Percentiles rank a stretch among this genome's conserved stretches.
These are phyloP conservation scores for Thaumatotibia leucotreta DNA, from an alignment of 1,140 invertebrate species.

Conservation along the genomic window DNA sequence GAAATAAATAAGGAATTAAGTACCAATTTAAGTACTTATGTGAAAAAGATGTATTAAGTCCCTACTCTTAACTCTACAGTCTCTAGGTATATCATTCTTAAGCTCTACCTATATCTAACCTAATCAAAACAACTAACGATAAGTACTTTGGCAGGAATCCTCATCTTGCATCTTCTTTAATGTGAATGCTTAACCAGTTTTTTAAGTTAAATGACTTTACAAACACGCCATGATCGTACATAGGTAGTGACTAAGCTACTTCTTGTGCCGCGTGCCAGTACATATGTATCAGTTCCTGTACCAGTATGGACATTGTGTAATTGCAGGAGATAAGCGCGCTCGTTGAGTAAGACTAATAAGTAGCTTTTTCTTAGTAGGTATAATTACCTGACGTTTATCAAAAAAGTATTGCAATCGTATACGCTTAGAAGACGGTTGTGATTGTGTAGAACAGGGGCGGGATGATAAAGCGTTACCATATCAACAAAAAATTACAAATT, in stretches of 20 bases:
- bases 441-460: too few relatives aligned
- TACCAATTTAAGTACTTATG: too few relatives aligned
- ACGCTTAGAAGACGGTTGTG: background rate
- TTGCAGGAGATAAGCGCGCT: background rate
- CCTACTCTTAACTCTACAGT: too few relatives aligned
- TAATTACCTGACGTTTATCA: background rate
- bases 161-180: background rate
- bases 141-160: too few relatives aligned
- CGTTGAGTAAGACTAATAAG: background rate
- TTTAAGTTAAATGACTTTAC: slow-evolving; percentile 26
- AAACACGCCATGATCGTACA: slow-evolving; percentile 26
- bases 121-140: too few relatives aligned
- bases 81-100: too few relatives aligned
- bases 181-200: slow-evolving; percentile 13
- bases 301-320: background rate
- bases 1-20: too few relatives aligned
- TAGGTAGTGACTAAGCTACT: slow-evolving; percentile 21
- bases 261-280: background rate
- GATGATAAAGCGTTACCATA: background rate
- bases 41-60: too few relatives aligned
- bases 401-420: background rate
- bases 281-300: slow-evolving; percentile 6
- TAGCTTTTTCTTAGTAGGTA: background rate
- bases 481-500: background rate
- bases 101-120: too few relatives aligned